Conservation (phyloP, 1,140 invertebrate species). For the Drosophila eugracilis region DNA sequence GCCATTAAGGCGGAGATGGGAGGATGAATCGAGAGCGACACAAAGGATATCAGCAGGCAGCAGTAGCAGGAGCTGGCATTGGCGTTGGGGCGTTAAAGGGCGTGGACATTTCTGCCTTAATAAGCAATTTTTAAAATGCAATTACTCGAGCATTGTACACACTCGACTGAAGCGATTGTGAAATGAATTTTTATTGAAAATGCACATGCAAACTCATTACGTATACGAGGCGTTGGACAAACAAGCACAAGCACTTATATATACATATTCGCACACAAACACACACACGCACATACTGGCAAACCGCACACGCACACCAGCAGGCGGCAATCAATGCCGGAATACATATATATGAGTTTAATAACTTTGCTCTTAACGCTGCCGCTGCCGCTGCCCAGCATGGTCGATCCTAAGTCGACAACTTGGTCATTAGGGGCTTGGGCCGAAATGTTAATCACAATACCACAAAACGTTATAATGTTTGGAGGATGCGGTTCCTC, state of each 20-base stretch:
- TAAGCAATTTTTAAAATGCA: constrained; percentile 83
- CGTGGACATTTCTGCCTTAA: constrained; percentile 63
- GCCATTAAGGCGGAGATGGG: constrained; percentile 48
- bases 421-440: constrained; percentile 74
- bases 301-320: constrained; percentile 37
- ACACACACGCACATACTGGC: not conserved
- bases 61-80: too few species aligned
- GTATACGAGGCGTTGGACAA: constrained; percentile 73
- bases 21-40: constrained; percentile 50
- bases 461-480: constrained; percentile 81
- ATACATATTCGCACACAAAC: constrained; percentile 3
- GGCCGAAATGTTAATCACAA: constrained; percentile 78
- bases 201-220: constrained; percentile 72
- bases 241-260: constrained; percentile 32
- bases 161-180: constrained; percentile 45
- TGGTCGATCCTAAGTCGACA: constrained; percentile 41
- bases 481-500: constrained; percentile 53
- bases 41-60: constrained; percentile 19
- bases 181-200: constrained; percentile 78
- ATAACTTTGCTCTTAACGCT: too few species aligned
- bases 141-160: constrained; percentile 67
- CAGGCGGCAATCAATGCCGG: constrained; percentile 68
- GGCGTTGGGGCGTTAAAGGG: not conserved
- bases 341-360: constrained; percentile 60
- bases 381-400: constrained; percentile 19